Evolutionary conservation across 2,888 invertebrate genomes (phyloP).

Genomic region (Reticulitermes lucifugus): DNA sequence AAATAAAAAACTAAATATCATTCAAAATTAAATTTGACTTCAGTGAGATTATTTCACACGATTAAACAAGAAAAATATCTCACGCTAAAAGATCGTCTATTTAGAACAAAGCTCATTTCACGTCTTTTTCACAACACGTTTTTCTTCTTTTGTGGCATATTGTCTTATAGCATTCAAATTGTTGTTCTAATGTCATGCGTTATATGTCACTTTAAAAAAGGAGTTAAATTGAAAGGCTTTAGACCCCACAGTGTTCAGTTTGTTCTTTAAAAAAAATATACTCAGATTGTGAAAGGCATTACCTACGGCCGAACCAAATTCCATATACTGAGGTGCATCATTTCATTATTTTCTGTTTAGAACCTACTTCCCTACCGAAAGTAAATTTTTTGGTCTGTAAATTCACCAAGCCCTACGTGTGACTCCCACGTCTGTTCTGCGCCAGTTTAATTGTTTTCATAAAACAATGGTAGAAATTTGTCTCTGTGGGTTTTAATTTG

Average conservation of each 20-base stretch:
- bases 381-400: too few relatives aligned
- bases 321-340: too few relatives aligned
- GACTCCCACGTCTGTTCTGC: too few relatives aligned
- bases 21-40: conserved; percentile 38
- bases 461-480: too few relatives aligned
- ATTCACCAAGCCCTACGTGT: too few relatives aligned
- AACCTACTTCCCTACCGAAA: too few relatives aligned
- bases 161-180: conserved; percentile 18
- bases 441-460: too few relatives aligned
- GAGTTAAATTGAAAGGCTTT: neutral
- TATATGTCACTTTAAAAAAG: neutral
- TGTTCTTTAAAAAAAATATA: too few relatives aligned
- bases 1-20: conserved; percentile 35
- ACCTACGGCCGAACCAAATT: too few relatives aligned
- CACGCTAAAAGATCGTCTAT: neutral
- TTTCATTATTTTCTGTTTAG: too few relatives aligned
- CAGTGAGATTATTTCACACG: conserved; percentile 24
- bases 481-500: too few relatives aligned
- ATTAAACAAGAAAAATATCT: conserved; percentile 34
- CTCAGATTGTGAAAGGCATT: too few relatives aligned
- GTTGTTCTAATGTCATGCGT: neutral
- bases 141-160: conserved; percentile 10
- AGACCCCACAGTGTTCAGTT: neutral
- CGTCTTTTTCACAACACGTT: neutral
- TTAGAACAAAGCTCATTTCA: conserved; percentile 8